Base-by-base conservation (phyloP, 2,797 vertebrate genomes). In the Cyprinella venusta region DNA sequence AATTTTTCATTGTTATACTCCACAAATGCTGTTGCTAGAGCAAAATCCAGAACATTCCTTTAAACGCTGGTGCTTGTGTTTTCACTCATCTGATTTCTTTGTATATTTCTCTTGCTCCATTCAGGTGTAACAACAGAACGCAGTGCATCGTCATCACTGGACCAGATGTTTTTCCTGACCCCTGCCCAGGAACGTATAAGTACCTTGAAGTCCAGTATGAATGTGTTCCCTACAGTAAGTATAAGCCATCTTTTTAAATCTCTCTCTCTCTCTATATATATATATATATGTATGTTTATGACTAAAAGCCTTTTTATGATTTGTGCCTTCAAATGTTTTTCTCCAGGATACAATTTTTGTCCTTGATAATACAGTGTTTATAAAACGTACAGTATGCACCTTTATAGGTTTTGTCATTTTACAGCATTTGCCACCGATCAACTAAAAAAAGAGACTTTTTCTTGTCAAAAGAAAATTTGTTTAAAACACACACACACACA, bases 151-250 rank as follows among this genome's bases (percentile, higher is more conserved):
- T 99, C 94, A 97, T 99, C 93, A 99, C 98, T 36, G 98, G 98
- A 90, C 97, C 96, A 89, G 98, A 99, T 88, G 98, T 99, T 89
- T 99, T 99, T 95, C 98, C 98, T 89, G 98, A 99, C 94, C 98
- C 98, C 83, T 99, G 98, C 92, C 98, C 98, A 18, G 98, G 98
- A 91, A 99, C 98, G 75, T 99, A 99, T 94, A 99, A 99, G 91
- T 99, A 99, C 87, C 96, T 99, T 94, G 98, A 99, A 96, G 98
- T 99, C 95, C 98, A 99, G 90, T 99, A 99, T 96, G 98, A 99
- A 95, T 99, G 98, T 95, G 98, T 99, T 88, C 98, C 98, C 94
- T 99, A 99, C 93, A 99, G 98, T 99, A 98, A 99, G 98, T 99
- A 96, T 91, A 89, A 90, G 90, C 89, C 90, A 87, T 92, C 91